Evolutionary conservation across 2,888 invertebrate species (phyloP).

Genomic region (Sericinus montela): DNA sequence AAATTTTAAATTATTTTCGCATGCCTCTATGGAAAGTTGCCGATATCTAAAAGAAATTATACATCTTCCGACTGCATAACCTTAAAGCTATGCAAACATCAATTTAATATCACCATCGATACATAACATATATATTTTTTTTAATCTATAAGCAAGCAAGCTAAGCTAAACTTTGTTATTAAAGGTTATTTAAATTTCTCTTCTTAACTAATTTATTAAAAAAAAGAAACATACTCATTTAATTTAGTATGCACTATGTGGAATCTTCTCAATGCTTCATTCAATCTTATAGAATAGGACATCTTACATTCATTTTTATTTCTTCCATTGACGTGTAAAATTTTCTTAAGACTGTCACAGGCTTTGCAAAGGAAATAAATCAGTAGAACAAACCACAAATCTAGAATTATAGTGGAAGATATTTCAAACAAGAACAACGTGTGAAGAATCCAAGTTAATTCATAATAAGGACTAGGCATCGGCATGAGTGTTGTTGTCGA

Average conservation of each 20-base stretch:
- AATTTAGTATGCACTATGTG: slow-evolving; percentile 40
- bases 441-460: slow-evolving; percentile 48
- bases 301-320: slow-evolving; percentile 24
- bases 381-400: slow-evolving; percentile 52
- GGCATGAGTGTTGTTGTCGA: slow-evolving; percentile 52
- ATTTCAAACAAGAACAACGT: slow-evolving; percentile 39
- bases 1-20: no score
- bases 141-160: no score
- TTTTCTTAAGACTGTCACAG: slow-evolving; percentile 35
- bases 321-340: slow-evolving; percentile 30
- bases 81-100: no score
- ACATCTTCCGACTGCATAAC: no score
- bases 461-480: slow-evolving; percentile 49
- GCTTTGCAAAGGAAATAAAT: slow-evolving; percentile 43
- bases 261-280: slow-evolving; percentile 38
- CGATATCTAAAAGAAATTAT: no score
- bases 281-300: slow-evolving; percentile 38
- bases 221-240: slow-evolving; percentile 36
- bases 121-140: no score
- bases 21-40: no score
- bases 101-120: no score
- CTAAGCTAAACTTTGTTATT: no score
- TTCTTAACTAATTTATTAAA: no score
- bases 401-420: slow-evolving; percentile 37
- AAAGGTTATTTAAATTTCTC: no score